A percentile compares a stretch with the other conserved stretches of the same genome.
phyloP scores from a whole-genome alignment of 2,888 invertebrate species.

The Sphaeridia pumilis region DNA sequence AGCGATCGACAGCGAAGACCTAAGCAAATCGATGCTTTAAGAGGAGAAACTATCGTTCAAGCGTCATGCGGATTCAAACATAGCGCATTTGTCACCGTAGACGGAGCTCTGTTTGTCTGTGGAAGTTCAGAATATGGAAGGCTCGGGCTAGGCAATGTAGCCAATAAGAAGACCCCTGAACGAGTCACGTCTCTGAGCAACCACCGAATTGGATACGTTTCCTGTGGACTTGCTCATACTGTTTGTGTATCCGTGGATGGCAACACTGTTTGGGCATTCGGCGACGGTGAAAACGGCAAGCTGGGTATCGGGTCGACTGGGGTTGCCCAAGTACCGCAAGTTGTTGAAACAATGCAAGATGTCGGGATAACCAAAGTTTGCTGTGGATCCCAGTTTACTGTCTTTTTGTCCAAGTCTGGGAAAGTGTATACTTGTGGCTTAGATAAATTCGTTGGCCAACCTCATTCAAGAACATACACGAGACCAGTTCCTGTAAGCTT shows the following conservation, averaged over 20 bases:
- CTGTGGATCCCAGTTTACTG: constrained; percentile 53
- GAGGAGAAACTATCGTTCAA: constrained; percentile 50
- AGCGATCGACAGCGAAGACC: constrained; percentile 52
- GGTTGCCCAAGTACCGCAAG: constrained; percentile 37
- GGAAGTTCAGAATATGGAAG: constrained; percentile 55
- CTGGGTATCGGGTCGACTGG: constrained; percentile 19
- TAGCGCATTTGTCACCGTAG: constrained; percentile 51
- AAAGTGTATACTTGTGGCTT: constrained; percentile 50
- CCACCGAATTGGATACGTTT: constrained; percentile 44
- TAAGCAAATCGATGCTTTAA: constrained; percentile 51
- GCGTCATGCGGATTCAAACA: constrained; percentile 54
- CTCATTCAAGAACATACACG: constrained; percentile 44
- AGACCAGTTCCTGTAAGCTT: constrained; percentile 44
- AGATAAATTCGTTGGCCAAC: constrained; percentile 50
- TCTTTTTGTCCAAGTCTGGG: constrained; percentile 51
- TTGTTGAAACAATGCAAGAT: constrained; percentile 47
- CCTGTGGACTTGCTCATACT: constrained; percentile 54
- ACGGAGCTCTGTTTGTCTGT: constrained; percentile 53
- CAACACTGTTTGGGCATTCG: constrained; percentile 51
- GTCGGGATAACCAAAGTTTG: constrained; percentile 48
- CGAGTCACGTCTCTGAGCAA: constrained; percentile 45
- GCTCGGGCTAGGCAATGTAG: constrained; percentile 46
- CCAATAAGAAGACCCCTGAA: constrained; percentile 52
- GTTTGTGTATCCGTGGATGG: constrained; percentile 50
- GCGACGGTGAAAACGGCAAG: constrained; percentile 52